Conservation (phyloP, 2,888 invertebrate species). For the Dendrolimus houi region DNA sequence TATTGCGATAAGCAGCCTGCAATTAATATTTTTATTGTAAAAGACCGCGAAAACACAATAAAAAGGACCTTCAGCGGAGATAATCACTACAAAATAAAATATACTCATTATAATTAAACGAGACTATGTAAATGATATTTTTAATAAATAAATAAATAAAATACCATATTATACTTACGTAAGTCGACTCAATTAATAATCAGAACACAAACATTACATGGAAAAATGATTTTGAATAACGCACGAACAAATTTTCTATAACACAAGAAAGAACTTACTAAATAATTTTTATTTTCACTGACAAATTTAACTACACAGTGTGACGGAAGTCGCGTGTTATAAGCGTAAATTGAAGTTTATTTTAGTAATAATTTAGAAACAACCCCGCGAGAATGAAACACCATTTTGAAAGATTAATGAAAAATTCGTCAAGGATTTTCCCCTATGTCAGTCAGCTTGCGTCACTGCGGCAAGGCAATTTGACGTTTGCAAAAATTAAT, state of each 20-base stretch:
- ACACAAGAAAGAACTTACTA: slow-evolving; percentile 9
- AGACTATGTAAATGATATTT: background rate
- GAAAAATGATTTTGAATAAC: slow-evolving; percentile 46
- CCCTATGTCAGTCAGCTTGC: slow-evolving; percentile 45
- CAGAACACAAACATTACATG: slow-evolving; percentile 58
- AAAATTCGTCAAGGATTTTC: slow-evolving; percentile 62
- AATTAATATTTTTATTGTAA: background rate
- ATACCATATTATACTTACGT: slow-evolving; percentile 60
- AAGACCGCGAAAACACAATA: background rate
- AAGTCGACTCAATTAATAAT: slow-evolving; percentile 60
- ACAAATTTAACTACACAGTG: slow-evolving; percentile 8
- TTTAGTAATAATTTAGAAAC: slow-evolving; percentile 52
- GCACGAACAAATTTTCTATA: slow-evolving; percentile 26
- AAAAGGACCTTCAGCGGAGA: background rate
- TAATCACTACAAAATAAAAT: background rate
- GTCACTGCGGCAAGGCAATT: slow-evolving; percentile 63
- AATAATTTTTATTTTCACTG: slow-evolving; percentile 24
- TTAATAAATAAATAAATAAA: slow-evolving; percentile 24
- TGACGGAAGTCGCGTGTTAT: slow-evolving; percentile 26
- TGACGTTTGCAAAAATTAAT: slow-evolving; percentile 30
- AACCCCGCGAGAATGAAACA: slow-evolving; percentile 64
- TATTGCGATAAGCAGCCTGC: slow-evolving; percentile 5
- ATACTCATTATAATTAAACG: background rate
- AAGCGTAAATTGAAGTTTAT: slow-evolving; percentile 41
- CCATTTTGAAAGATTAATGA: slow-evolving; percentile 70